These are phyloP conservation scores for Campoletis raptor DNA, from an alignment of 2,888 invertebrate genomes.

Conservation along the genomic window DNA sequence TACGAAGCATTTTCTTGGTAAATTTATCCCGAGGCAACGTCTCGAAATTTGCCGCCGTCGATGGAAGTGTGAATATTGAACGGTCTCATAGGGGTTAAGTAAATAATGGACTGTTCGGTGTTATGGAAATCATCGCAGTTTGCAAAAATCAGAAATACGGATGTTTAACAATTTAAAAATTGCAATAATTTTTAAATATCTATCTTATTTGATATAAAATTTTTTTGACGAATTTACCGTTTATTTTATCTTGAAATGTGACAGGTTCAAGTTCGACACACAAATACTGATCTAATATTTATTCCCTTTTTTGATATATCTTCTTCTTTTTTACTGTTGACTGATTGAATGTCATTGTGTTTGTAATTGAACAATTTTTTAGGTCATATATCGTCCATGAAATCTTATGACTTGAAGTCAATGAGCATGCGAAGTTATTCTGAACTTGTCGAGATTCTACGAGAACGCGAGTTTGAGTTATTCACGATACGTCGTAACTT, in stretches of 20 bases:
- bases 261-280: no score
- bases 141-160: background rate
- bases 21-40: constrained; percentile 21
- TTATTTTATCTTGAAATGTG: no score
- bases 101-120: background rate
- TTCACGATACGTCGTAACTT: constrained; percentile 73
- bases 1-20: constrained; percentile 13
- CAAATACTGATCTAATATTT: background rate
- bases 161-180: background rate
- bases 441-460: constrained; percentile 49
- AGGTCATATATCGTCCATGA: background rate
- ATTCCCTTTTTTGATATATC: no score
- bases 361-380: background rate
- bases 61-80: constrained; percentile 23
- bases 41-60: constrained; percentile 1
- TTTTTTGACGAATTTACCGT: no score
- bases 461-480: constrained; percentile 72
- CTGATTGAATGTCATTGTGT: background rate
- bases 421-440: constrained; percentile 20
- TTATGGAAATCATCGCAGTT: background rate
- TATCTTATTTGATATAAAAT: background rate
- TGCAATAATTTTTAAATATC: background rate
- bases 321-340: background rate
- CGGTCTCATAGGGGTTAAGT: constrained; percentile 30
- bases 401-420: constrained; percentile 15